Percentiles rank a stretch among this genome's conserved stretches.
These are phyloP conservation scores for Lucinisca nassula DNA, from an alignment of 2,888 invertebrate species.

Conservation along the genomic window DNA sequence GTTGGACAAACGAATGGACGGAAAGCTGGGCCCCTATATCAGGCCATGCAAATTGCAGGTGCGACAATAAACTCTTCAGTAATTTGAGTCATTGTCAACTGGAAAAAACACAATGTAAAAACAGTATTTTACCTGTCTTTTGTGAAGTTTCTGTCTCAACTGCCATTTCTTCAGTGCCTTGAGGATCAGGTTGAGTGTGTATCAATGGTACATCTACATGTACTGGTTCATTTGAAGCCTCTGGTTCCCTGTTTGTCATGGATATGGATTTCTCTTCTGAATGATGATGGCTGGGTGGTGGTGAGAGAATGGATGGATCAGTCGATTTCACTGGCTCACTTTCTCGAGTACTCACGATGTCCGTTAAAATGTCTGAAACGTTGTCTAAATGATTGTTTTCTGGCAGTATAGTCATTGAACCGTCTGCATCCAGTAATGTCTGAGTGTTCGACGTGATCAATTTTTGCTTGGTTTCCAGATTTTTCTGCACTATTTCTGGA, in stretches of 20 bases:
- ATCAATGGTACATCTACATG: too few relatives aligned
- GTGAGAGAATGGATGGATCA: not conserved
- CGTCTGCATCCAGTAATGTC: not conserved
- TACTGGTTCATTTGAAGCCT: too few relatives aligned
- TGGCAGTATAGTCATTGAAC: not conserved
- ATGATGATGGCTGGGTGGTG: not conserved
- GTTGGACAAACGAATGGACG: too few relatives aligned
- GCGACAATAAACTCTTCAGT: too few relatives aligned
- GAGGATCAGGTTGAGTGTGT: too few relatives aligned
- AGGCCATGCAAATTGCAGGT: too few relatives aligned
- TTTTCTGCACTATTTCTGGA: constrained; percentile 46
- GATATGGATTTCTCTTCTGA: not conserved
- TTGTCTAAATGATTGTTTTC: not conserved
- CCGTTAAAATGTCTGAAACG: not conserved
- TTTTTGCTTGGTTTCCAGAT: not conserved
- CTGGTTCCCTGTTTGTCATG: not conserved
- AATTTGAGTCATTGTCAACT: too few relatives aligned
- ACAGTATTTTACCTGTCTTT: too few relatives aligned
- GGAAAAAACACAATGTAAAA: too few relatives aligned
- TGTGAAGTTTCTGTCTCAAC: too few relatives aligned
- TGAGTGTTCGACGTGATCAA: constrained; percentile 19
- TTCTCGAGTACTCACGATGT: not conserved
- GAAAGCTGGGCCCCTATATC: too few relatives aligned
- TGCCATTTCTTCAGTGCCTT: too few relatives aligned
- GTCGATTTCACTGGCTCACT: not conserved